Percentiles rank a stretch among this genome's conserved stretches.
Evolutionary conservation across 2,113 vertebrate genomes (phyloP).

Genomic region (Todiramphus saurophagus): DNA sequence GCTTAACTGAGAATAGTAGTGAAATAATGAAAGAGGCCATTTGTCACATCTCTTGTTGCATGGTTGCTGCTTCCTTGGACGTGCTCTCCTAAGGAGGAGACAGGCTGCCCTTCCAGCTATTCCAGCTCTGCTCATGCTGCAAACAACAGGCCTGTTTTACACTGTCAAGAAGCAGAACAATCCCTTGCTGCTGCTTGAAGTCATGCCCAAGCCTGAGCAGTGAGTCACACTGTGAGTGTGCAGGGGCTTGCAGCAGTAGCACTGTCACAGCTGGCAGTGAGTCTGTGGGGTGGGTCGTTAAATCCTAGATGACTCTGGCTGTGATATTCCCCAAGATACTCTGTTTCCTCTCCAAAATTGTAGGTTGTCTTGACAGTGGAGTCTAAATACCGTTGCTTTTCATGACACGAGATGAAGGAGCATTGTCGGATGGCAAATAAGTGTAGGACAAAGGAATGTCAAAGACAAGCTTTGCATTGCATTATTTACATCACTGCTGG

Average conservation of each 20-base stretch:
- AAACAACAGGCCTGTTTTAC: background rate
- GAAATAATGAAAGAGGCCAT: slow-evolving; percentile 9
- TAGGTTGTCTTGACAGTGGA: background rate
- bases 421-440: slow-evolving; percentile 37
- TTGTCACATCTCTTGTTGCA: background rate
- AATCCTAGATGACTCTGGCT: background rate
- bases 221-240: background rate
- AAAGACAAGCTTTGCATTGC: slow-evolving; percentile 12
- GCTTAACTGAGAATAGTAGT: slow-evolving; percentile 29
- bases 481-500: slow-evolving; percentile 53
- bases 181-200: background rate
- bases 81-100: background rate
- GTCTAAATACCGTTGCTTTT: slow-evolving; percentile 33
- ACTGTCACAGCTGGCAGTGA: background rate
- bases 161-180: background rate
- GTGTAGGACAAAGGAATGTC: slow-evolving; percentile 50
- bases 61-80: background rate
- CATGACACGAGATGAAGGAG: background rate
- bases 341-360: background rate
- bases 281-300: background rate
- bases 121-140: background rate
- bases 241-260: background rate
- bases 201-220: background rate
- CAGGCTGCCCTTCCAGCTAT: background rate
- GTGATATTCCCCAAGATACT: background rate